Conservation (phyloP, 2,888 invertebrate genomes). For the Xestia c-nigrum region DNA sequence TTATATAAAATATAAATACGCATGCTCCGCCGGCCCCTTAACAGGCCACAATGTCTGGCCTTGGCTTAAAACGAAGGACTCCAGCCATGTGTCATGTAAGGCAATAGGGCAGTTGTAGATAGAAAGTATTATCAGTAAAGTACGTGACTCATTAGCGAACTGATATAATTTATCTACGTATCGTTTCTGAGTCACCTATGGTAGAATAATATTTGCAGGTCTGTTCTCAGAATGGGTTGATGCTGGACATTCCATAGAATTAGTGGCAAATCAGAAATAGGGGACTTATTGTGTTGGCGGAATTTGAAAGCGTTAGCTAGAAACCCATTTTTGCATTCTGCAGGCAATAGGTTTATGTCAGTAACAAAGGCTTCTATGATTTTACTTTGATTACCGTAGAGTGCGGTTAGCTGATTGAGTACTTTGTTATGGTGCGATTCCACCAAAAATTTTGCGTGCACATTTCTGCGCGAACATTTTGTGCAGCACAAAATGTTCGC, state of each 20-base stretch:
- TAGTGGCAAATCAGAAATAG: not conserved
- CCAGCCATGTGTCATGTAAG: slow-evolving; percentile 4
- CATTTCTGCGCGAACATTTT: no score
- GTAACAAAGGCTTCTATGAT: not conserved
- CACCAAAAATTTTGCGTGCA: no score
- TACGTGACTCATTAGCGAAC: slow-evolving; percentile 26
- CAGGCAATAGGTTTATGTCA: not conserved
- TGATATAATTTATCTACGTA: slow-evolving; percentile 20
- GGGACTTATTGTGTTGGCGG: slow-evolving; percentile 14
- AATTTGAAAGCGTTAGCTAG: not conserved
- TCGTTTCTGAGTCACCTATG: slow-evolving; percentile 24
- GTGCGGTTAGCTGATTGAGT: not conserved
- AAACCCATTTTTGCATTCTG: slow-evolving; percentile 12
- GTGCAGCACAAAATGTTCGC: no score
- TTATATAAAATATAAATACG: no score
- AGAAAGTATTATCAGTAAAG: slow-evolving; percentile 10
- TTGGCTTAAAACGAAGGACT: slow-evolving; percentile 7
- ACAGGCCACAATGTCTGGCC: not conserved
- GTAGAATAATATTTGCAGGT: not conserved
- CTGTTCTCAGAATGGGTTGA: not conserved
- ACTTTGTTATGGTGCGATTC: no score
- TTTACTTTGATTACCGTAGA: not conserved
- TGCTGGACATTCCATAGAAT: slow-evolving; percentile 6
- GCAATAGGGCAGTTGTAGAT: slow-evolving; percentile 15
- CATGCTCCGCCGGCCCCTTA: no score